Percentiles rank a stretch among this genome's conserved stretches.
phyloP scores from a whole-genome alignment of 2,888 invertebrate genomes.

The Camptogramma bilineatum region DNA sequence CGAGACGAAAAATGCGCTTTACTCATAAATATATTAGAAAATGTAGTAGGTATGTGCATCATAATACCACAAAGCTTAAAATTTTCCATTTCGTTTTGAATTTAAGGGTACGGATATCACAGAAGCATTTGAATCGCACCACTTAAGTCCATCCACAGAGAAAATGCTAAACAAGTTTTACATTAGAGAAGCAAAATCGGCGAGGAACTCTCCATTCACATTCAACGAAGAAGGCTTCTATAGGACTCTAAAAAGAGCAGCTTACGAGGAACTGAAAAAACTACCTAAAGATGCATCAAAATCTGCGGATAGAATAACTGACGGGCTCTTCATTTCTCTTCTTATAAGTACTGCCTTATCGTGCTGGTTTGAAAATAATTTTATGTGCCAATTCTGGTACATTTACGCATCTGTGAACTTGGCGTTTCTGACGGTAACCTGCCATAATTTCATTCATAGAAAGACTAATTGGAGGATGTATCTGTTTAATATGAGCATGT shows the following conservation, averaged over 20 bases:
- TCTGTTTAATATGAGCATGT: conserved; percentile 88
- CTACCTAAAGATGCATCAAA: conserved; percentile 62
- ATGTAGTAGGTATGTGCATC: no score
- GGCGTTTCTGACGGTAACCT: conserved; percentile 85
- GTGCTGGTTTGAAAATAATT: conserved; percentile 61
- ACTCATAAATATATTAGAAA: no score
- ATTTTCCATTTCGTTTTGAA: conserved; percentile 14
- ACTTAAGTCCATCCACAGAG: conserved; percentile 85
- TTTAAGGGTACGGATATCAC: conserved; percentile 87
- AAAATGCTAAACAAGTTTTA: conserved; percentile 65
- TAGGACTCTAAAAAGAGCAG: conserved; percentile 87
- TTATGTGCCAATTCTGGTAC: conserved; percentile 57
- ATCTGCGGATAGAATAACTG: conserved; percentile 62
- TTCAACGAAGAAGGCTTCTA: conserved; percentile 91
- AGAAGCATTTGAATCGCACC: conserved; percentile 91
- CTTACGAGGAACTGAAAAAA: conserved; percentile 81
- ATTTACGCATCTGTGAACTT: conserved; percentile 78
- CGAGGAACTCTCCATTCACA: conserved; percentile 90
- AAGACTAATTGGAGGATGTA: conserved; percentile 92
- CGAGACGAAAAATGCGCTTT: no score
- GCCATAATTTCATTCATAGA: conserved; percentile 93
- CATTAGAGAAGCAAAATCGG: conserved; percentile 86
- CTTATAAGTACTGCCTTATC: conserved; percentile 63
- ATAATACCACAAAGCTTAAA: background rate
- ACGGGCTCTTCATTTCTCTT: conserved; percentile 67